Percentiles rank a stretch among this genome's conserved stretches.
phyloP scores from a whole-genome alignment of 2,888 invertebrate genomes.

The Dendrolimus pini region DNA sequence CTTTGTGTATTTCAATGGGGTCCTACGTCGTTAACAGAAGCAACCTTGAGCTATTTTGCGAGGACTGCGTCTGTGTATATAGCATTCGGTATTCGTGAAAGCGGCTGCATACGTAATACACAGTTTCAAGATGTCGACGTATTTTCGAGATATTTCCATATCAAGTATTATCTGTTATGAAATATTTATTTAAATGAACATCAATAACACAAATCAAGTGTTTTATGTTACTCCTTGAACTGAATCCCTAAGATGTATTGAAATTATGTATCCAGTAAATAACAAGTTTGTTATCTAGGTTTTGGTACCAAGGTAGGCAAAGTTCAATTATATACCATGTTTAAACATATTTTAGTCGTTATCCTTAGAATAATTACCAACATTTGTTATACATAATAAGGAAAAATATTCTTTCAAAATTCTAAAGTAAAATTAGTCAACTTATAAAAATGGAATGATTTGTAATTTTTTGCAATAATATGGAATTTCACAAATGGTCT shows the following conservation, averaged over 20 bases:
- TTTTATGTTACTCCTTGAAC: constrained; percentile 41
- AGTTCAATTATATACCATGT: neutral
- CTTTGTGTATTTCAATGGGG: constrained; percentile 1
- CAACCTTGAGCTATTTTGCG: neutral
- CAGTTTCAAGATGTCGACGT: neutral
- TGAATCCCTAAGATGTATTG: constrained; percentile 37
- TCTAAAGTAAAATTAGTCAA: no score
- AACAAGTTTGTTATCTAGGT: constrained; percentile 43
- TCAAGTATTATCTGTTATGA: neutral
- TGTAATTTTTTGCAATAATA: no score
- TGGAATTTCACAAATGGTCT: no score
- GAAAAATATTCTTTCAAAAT: no score
- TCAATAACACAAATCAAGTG: constrained; percentile 5
- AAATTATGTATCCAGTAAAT: constrained; percentile 30
- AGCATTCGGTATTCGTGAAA: neutral
- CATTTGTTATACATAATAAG: constrained; percentile 3
- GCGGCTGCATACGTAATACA: neutral
- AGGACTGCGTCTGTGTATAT: neutral
- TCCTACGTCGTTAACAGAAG: neutral
- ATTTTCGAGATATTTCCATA: neutral
- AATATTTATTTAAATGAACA: constrained; percentile 6
- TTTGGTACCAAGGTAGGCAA: constrained; percentile 30
- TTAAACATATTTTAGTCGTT: constrained; percentile 3
- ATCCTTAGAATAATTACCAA: constrained; percentile 19
- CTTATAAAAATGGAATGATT: no score